These are phyloP conservation scores for Brachionichthys hirsutus DNA, from an alignment of 2,113 vertebrate genomes.

Conservation along the genomic window DNA sequence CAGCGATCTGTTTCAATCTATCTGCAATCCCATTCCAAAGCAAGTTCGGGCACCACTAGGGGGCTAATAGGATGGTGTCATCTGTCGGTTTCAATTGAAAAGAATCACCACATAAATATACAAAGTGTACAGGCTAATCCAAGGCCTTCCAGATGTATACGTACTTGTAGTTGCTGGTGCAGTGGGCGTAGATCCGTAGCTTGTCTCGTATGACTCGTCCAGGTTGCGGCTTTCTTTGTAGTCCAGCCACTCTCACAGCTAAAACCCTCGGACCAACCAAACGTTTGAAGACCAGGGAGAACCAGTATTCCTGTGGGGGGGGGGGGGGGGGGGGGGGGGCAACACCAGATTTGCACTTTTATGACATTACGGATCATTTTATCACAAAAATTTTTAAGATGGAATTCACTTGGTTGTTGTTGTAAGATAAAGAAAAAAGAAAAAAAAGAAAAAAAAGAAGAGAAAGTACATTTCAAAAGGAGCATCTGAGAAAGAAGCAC, in stretches of 20 bases:
- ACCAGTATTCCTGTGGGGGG: conserved; percentile 97
- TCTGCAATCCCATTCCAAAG: conserved; percentile 37
- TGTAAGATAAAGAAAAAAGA: too few species aligned
- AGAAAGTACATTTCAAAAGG: too few species aligned
- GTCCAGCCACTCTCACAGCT: conserved; percentile 90
- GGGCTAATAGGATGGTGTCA: conserved; percentile 9
- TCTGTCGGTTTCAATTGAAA: conserved; percentile 14
- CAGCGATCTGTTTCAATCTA: conserved; percentile 44
- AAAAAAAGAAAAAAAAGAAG: too few species aligned
- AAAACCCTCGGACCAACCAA: conserved; percentile 93
- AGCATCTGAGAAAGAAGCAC: too few species aligned
- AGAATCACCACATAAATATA: not conserved
- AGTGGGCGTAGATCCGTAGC: conserved; percentile 96
- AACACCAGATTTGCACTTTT: conserved; percentile 37
- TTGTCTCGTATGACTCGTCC: conserved; percentile 95
- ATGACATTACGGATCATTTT: conserved; percentile 6
- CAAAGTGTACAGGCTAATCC: conserved; percentile 1
- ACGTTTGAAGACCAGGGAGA: conserved; percentile 94
- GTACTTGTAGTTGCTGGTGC: conserved; percentile 93
- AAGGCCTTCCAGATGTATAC: conserved; percentile 15
- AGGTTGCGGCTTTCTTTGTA: conserved; percentile 90
- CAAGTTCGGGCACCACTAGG: conserved; percentile 9
- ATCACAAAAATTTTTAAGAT: not conserved
- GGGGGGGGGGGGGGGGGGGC: too few species aligned
- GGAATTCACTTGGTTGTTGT: too few species aligned